Percentiles rank a stretch among this genome's conserved stretches.
phyloP scores from a whole-genome alignment of 92 coral and sea anemone genomes.

The Palythoa caribaeorum region DNA sequence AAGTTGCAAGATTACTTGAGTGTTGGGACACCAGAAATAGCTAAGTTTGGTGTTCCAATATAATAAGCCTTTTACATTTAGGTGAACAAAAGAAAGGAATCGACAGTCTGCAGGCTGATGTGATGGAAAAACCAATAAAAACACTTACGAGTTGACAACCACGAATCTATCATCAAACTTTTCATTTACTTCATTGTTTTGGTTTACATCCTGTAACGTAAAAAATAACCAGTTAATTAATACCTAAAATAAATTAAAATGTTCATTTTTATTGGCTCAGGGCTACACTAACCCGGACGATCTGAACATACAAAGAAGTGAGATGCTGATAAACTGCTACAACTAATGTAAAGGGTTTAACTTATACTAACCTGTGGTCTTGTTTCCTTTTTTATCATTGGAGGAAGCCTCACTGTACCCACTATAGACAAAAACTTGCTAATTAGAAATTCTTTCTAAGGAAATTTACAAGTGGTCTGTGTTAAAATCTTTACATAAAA shows the following conservation, averaged over 20 bases:
- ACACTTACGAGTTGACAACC: slow-evolving; percentile 45
- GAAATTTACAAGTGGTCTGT: not conserved
- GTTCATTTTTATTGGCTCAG: not conserved
- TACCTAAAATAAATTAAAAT: not conserved
- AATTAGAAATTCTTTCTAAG: not conserved
- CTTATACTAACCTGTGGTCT: slow-evolving; percentile 59
- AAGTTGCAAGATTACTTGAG: too few relatives aligned
- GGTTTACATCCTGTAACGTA: slow-evolving; percentile 28
- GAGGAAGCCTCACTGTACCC: slow-evolving; percentile 90
- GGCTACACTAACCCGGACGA: too few relatives aligned
- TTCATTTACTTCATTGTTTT: slow-evolving; percentile 29
- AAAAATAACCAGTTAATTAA: not conserved
- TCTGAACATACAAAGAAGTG: too few relatives aligned
- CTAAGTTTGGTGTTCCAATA: too few relatives aligned
- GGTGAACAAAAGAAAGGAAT: too few relatives aligned
- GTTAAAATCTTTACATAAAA: not conserved
- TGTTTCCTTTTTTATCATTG: slow-evolving; percentile 89
- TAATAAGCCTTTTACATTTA: too few relatives aligned
- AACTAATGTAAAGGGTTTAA: not conserved
- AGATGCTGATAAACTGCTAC: not conserved
- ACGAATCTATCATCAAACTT: slow-evolving; percentile 45
- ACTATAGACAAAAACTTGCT: slow-evolving; percentile 53
- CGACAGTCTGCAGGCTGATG: too few relatives aligned
- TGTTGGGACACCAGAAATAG: too few relatives aligned
- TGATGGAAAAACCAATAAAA: not conserved